Conservation (phyloP, 2,113 vertebrate genomes). For the Gila orcuttii region DNA sequence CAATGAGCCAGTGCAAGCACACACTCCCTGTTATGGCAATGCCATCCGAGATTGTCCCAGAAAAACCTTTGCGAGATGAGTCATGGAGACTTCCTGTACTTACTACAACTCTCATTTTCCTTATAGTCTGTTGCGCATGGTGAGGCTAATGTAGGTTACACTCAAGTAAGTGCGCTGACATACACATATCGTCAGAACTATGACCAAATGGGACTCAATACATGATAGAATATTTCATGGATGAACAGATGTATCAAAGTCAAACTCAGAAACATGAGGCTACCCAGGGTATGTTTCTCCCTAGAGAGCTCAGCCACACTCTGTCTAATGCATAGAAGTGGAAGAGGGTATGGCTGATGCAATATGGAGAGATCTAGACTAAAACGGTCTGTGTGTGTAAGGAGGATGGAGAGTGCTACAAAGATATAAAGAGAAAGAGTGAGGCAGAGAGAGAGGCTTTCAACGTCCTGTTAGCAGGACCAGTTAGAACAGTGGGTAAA, state of each 20-base stretch:
- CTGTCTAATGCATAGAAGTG: conserved; percentile 11
- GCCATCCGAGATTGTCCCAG: conserved; percentile 18
- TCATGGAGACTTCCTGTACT: conserved; percentile 2
- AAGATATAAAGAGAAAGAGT: conserved; percentile 24
- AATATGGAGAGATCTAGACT: conserved; percentile 37
- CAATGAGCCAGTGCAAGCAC: conserved; percentile 1
- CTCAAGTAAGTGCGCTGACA: conserved; percentile 20
- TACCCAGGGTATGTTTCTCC: conserved; percentile 11
- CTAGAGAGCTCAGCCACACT: conserved; percentile 16
- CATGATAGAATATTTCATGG: conserved; percentile 10
- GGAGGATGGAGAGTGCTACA: not conserved
- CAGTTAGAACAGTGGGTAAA: conserved; percentile 55
- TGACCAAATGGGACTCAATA: conserved; percentile 2
- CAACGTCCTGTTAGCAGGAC: conserved; percentile 28
- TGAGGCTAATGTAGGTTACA: conserved; percentile 31
- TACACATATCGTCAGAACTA: conserved; percentile 30
- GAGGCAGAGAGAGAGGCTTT: conserved; percentile 35
- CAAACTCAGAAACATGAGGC: not conserved
- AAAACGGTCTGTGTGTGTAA: conserved; percentile 3
- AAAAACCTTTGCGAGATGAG: not conserved
- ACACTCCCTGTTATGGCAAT: conserved; percentile 12
- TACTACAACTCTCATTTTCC: conserved; percentile 2
- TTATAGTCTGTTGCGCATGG: conserved; percentile 39
- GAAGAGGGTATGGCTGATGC: conserved; percentile 42
- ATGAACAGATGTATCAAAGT: conserved; percentile 15